Evolutionary conservation across 2,888 invertebrate species (phyloP), one percentile per base, ranked within the genome.

Genomic region (Microctonus hyperodae): DNA sequence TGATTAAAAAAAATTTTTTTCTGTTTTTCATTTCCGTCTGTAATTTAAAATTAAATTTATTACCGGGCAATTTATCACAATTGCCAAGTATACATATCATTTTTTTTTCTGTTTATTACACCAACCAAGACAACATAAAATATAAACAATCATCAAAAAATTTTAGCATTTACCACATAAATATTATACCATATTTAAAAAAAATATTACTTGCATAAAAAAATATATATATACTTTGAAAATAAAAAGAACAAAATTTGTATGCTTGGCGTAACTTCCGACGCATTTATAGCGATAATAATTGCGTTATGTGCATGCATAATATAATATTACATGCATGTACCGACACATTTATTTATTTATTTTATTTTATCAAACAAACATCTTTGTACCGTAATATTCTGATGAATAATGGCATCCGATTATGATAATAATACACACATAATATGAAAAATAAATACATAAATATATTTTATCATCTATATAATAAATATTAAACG

Each of bases 241-340:
- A n/a, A n/a, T n/a, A n/a, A n/a, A n/a, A 44, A n/a, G n/a, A 44
- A 44, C 16, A 44, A 44, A 44, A 44, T 7, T 44, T 20, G 16
- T 44, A 16, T 16, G 44, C 44, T 44, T n/a, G 44, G 16, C 44
- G 44, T 16, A 44, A 44, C 44, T 44, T 28, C 55, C 25, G 58
- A 20, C 22, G 59, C 31, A 55, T 67, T 65, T 67, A 68, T 50
- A 67, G 25, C 57, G 37, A 37, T 69, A 71, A 74, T 76, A 78
- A 78, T 78, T 76, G 73, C 72, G 71, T 78, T 77, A 76, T 75
- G 74, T 75, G 71, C 73, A 72, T 68, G 37, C 51, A 51, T 64
- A 64, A 69, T 68, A 69, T 69, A 65, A 5, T 51, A 51, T 59
- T 63, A 23, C 25, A 59, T 51, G 35, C 22, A 33, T 72, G 68